Evolutionary conservation across 2,888 invertebrate genomes (phyloP), one percentile per base, ranked within the genome.

Genomic region (Orgyia antiqua): DNA sequence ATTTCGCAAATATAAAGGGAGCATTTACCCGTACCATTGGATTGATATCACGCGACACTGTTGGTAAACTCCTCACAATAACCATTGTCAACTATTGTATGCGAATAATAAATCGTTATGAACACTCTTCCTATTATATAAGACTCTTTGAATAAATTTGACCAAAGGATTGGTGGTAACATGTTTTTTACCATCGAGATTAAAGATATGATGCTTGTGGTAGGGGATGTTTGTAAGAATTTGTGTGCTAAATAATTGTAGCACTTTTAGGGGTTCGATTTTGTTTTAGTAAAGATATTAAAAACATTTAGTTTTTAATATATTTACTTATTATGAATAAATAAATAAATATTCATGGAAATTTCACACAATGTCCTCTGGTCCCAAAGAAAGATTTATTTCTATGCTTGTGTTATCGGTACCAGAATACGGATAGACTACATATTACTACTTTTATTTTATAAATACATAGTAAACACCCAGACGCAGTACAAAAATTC

Each of bases 51-150:
- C 72, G 73, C 68, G 61, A 63, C 60, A 51, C 63, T 84, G 84
- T 83, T 83, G 79, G 83, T 78, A 84, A 79, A 84, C 84, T 82
- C 62, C 57, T 58, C 52, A 76, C 75, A 75, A 76, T 65, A n/a
- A 42, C 48, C 50, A 70, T 62, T 62, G 62, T 75, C 63, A 28
- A 28, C 53, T 44, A 61, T 73, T 71, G 71, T 75, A 29, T 23
- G 24, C 21, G 11, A 34, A 49, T 57, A 64, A 64, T 63, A 61
- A 65, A 54, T 54, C 54, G 59, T 58, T 51, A 37, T 41, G 35
- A 37, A 47, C 51, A 55, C 40, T 45, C 46, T 46, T 42, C 41
- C 50, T 42, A 60, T 55, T 61, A 57, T 55, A 43, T 42, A 45
- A 32, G 39, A 57, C 48, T 69, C 66, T 68, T 58, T 66, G 68